Conservation (phyloP, 2,888 invertebrate species). For the Polylopha cassiicola region DNA sequence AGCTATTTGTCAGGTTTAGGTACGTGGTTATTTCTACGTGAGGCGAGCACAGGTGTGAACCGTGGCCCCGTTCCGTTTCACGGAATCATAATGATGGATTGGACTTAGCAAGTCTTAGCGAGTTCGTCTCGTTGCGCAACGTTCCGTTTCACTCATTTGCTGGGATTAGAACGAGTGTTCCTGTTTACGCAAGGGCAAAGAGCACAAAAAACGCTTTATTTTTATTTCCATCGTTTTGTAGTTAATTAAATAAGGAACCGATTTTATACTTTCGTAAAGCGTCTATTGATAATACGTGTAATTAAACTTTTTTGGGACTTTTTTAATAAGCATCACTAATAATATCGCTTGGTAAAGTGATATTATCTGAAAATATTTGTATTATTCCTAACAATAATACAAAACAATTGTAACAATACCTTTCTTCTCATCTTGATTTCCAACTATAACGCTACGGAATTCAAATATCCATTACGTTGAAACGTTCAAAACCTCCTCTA, state of each 20-base stretch:
- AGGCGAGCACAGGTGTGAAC: conserved; percentile 56
- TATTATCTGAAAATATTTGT: too few species aligned
- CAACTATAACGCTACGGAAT: not conserved
- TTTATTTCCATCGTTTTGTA: too few species aligned
- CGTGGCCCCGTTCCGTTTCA: conserved; percentile 44
- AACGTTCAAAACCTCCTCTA: conserved; percentile 12
- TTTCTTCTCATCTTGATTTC: too few species aligned
- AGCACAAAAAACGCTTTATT: not conserved
- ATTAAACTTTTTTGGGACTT: too few species aligned
- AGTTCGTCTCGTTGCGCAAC: conserved; percentile 22
- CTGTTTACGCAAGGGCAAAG: conserved; percentile 11
- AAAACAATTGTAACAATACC: too few species aligned
- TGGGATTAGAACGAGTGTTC: conserved; percentile 37
- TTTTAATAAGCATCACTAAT: too few species aligned
- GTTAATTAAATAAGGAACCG: too few species aligned
- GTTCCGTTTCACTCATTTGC: conserved; percentile 39
- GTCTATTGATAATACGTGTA: too few species aligned
- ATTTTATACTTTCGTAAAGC: too few species aligned
- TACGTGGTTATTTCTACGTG: conserved; percentile 66
- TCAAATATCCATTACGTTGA: not conserved
- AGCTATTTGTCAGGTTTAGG: conserved; percentile 72
- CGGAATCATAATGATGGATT: conserved; percentile 70
- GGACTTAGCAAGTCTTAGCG: conserved; percentile 61
- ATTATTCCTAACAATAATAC: too few species aligned
- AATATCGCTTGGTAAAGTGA: too few species aligned